These are phyloP conservation scores for Heliconius eleuchia DNA, from an alignment of 1,140 invertebrate genomes.

Conservation along the genomic window DNA sequence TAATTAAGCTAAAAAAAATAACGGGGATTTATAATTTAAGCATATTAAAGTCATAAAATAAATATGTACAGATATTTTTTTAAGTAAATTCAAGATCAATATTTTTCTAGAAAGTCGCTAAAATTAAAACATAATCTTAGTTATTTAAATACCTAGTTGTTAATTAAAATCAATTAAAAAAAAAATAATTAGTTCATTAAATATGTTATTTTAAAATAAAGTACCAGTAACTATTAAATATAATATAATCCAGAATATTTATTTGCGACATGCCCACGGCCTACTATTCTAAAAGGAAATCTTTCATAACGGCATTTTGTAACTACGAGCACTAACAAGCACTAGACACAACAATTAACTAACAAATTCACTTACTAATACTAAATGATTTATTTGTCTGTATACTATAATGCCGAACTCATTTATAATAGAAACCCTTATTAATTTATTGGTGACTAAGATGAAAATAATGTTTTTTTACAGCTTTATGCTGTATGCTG, in stretches of 20 bases:
- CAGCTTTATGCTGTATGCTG: no score
- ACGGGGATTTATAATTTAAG: no score
- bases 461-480: no score
- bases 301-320: conserved; percentile 34
- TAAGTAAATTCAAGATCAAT: no score
- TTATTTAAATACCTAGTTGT: no score
- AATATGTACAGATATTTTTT: no score
- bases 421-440: neutral
- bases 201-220: neutral
- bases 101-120: no score
- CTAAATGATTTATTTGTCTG: conserved; percentile 11
- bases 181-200: no score
- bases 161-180: no score
- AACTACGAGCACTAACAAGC: conserved; percentile 26
- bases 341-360: conserved; percentile 17
- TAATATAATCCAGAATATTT: neutral
- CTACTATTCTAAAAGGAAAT: conserved; percentile 30
- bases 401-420: neutral
- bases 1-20: no score
- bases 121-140: no score
- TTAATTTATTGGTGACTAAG: neutral
- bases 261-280: conserved; percentile 21
- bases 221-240: neutral
- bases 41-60: no score
- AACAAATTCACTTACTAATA: conserved; percentile 3